phyloP scores from a whole-genome alignment of 2,888 invertebrate genomes.

The Parapristionchus giblindavisi region DNA sequence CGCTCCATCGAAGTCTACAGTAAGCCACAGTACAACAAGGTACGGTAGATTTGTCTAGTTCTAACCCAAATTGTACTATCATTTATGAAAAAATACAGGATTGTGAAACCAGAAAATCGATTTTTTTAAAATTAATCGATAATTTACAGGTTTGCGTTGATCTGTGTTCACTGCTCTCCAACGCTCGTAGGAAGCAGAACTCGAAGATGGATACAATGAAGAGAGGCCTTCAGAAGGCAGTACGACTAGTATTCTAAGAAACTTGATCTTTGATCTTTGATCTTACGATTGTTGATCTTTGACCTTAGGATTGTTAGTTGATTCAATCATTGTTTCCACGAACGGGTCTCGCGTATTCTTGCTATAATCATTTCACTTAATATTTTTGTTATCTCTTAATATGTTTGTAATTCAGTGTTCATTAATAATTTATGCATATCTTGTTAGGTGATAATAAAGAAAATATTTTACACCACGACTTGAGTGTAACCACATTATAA shows the following conservation, averaged over 20 bases:
- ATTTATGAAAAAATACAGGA: neutral
- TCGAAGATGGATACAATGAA: conserved; percentile 26
- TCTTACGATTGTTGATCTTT: neutral
- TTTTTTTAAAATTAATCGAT: neutral
- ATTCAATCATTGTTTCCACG: no score
- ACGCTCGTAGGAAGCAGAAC: conserved; percentile 15
- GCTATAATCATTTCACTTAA: no score
- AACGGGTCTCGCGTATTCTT: no score
- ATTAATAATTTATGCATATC: no score
- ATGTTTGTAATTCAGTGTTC: no score
- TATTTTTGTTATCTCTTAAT: no score
- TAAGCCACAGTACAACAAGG: conserved; percentile 18
- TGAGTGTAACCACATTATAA: no score
- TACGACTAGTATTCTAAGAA: neutral
- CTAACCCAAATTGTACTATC: neutral
- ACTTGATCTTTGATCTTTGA: neutral
- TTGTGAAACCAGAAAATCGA: neutral
- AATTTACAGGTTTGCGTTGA: conserved; percentile 23
- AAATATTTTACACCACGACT: no score
- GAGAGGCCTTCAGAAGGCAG: conserved; percentile 18
- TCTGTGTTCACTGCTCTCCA: conserved; percentile 10
- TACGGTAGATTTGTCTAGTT: neutral
- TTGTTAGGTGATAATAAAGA: no score
- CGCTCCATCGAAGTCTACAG: conserved; percentile 29
- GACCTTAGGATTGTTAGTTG: neutral